A percentile compares a stretch with the other conserved stretches of the same genome.
Conservation (phyloP, 2,888 invertebrate species). For the Eupithecia subumbrata region DNA sequence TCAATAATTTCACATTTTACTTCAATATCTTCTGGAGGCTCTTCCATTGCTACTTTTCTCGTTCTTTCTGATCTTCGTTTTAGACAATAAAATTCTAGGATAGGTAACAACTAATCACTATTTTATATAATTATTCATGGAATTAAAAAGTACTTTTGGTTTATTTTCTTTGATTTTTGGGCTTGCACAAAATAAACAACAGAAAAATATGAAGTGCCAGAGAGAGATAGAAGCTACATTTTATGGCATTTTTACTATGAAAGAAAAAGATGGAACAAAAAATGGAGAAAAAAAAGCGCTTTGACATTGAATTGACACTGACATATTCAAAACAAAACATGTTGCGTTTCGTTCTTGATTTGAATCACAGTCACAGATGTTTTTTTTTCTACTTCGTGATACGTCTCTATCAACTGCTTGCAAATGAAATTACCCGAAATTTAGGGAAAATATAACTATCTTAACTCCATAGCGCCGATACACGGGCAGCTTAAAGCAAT, state of each 20-base stretch:
- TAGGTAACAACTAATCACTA: background rate
- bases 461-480: too few species aligned
- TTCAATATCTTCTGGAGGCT: conserved; percentile 6
- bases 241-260: background rate
- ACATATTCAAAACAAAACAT: background rate
- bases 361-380: background rate
- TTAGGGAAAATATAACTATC: background rate
- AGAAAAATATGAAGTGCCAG: background rate
- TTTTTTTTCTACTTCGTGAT: too few species aligned
- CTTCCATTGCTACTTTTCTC: background rate
- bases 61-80: background rate
- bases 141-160: background rate
- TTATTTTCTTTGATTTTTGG: background rate
- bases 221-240: conserved; percentile 15
- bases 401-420: background rate
- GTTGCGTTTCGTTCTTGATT: background rate
- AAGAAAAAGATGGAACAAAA: conserved; percentile 3
- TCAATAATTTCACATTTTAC: conserved; percentile 36
- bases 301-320: conserved; percentile 5
- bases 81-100: background rate
- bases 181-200: conserved; percentile 1
- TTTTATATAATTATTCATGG: background rate
- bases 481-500: too few species aligned
- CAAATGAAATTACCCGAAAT: background rate
- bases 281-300: background rate